Percentiles rank a stretch among this genome's conserved stretches.
phyloP scores from a whole-genome alignment of 2,113 vertebrate genomes.

The Hippocampus barbouri region DNA sequence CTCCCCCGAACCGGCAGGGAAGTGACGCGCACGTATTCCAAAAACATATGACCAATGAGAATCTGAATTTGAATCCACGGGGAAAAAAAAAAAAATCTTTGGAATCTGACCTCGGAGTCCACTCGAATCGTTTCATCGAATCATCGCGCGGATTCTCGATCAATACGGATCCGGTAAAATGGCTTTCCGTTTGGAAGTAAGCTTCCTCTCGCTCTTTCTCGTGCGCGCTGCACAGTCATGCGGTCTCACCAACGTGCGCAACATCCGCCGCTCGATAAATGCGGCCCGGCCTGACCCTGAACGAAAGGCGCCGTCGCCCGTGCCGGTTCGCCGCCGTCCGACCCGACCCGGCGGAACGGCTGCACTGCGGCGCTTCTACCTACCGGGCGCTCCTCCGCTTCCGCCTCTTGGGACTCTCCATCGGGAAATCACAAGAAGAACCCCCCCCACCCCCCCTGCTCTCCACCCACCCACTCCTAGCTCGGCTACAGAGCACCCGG shows the following conservation, averaged over 20 bases:
- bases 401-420: slow-evolving; percentile 76
- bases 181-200: no score
- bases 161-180: no score
- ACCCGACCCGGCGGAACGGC: neutral
- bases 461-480: neutral
- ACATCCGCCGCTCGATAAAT: slow-evolving; percentile 55
- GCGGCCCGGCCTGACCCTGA: slow-evolving; percentile 44
- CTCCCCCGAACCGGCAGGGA: no score
- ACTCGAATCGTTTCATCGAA: no score
- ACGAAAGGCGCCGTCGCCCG: slow-evolving; percentile 4
- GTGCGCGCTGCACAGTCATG: slow-evolving; percentile 65
- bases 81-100: no score
- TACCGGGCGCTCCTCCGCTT: slow-evolving; percentile 74
- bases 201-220: no score
- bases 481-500: neutral
- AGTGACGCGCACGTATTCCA: no score
- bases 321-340: neutral
- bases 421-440: slow-evolving; percentile 67
- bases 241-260: slow-evolving; percentile 23
- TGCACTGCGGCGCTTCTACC: slow-evolving; percentile 37
- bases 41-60: no score
- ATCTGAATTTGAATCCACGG: no score
- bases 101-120: no score
- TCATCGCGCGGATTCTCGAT: no score
- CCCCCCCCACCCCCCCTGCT: neutral